Evolutionary conservation across 2,888 invertebrate genomes (phyloP), one percentile per base, ranked within the genome.

Genomic region (Siphonodentalium dalli): DNA sequence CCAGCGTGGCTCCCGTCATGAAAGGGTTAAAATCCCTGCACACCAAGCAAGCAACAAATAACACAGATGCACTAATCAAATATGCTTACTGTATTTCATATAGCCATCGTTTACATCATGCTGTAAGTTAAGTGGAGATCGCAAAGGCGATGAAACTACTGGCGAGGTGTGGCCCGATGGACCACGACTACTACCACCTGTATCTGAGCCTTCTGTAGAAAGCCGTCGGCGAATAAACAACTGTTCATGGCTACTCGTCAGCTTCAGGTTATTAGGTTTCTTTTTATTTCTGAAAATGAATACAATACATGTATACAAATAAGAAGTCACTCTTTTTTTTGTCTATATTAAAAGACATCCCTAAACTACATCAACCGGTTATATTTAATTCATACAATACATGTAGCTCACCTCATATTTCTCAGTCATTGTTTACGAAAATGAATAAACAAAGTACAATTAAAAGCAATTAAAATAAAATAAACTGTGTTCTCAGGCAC

Each of bases 131-230:
- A 76, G 78, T 42, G 80, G 80, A 48, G 80, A 80, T 38, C 78
- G 72, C 33, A 72, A 65, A 2, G 81, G 80, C 23, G 80, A 80
- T 35, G 75, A 68, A 21, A 73, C 66, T 28, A 75, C 69, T 6
- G 80, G 80, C 15, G 81, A 80, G n/a, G 74, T 71, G 53, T 77
- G 77, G 35, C 79, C 79, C 23, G 78, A 78, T n/a, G 71, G 69
- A 4, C 72, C 74, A 11, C 72, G 66, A 51, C 71, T 72, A 40
- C 63, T 61, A 20, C 56, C 61, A 38, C 64, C 63, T 11, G 60
- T 54, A 35, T 66, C 72, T 4, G 66, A 59, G 37, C 72, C 77
- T 38, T 75, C 78, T 29, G 75, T 72, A n/a, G 78, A 76, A 26
- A 67, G 67, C 15, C 83, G 69, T 31, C 79, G 65, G 23, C 69